These are phyloP conservation scores for Steinernema feltiae DNA, from an alignment of 1,140 invertebrate genomes.

Conservation along the genomic window DNA sequence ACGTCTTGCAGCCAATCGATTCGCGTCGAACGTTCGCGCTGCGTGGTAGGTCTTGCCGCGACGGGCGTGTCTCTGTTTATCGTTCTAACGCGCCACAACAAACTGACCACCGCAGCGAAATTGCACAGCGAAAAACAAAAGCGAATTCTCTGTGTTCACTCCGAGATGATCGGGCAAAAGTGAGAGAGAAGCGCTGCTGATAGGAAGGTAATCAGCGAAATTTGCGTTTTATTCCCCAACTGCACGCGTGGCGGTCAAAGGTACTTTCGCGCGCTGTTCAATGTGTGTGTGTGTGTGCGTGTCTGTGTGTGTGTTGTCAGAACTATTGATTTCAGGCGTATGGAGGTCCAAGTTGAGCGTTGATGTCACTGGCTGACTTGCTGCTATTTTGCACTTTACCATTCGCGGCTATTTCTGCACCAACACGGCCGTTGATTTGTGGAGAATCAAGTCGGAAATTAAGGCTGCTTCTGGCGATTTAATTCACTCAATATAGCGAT, in stretches of 20 bases:
- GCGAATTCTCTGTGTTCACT: neutral
- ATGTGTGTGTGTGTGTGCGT: no score
- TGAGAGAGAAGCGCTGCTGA: neutral
- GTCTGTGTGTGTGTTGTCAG: no score
- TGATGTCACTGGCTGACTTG: neutral
- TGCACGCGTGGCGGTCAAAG: no score
- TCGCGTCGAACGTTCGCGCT: constrained; percentile 6
- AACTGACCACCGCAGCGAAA: constrained; percentile 13
- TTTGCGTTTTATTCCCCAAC: no score
- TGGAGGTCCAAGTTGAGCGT: neutral
- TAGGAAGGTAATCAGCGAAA: neutral
- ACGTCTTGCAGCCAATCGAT: neutral
- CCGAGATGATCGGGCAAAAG: neutral
- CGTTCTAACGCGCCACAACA: constrained; percentile 14
- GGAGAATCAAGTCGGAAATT: no score
- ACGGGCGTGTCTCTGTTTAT: constrained; percentile 10
- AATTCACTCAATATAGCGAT: no score
- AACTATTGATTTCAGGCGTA: neutral
- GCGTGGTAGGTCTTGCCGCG: constrained; percentile 14
- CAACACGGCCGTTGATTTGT: neutral
- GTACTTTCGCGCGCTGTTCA: no score
- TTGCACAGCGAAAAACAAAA: neutral
- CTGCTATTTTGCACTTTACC: neutral
- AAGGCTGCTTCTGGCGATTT: no score
- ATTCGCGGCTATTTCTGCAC: neutral